A percentile compares a stretch with the other conserved stretches of the same genome.
These are phyloP conservation scores for Cherax destructor DNA, from an alignment of 1,140 invertebrate species.

Conservation along the genomic window DNA sequence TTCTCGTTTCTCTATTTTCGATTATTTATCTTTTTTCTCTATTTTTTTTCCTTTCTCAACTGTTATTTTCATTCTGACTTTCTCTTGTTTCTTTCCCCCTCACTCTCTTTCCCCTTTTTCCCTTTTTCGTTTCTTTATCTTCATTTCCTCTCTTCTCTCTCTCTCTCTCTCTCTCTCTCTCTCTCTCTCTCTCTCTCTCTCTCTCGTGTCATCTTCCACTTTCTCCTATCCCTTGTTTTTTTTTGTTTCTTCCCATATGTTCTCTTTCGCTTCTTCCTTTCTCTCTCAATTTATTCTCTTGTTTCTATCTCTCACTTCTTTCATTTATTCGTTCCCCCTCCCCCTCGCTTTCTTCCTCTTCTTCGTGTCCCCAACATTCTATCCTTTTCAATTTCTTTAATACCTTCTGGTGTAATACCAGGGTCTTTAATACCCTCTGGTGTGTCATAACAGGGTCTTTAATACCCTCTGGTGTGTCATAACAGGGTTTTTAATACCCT, in stretches of 20 bases:
- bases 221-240: neutral
- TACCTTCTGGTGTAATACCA: too few species aligned
- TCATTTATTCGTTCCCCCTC: too few species aligned
- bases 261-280: too few species aligned
- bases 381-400: too few species aligned
- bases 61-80: neutral
- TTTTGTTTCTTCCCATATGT: neutral
- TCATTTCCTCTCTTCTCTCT: neutral
- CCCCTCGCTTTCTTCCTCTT: too few species aligned
- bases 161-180: constrained; percentile 2
- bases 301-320: neutral
- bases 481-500: too few species aligned
- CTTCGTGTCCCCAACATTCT: too few species aligned
- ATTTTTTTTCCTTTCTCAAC: neutral
- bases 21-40: neutral
- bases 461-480: too few species aligned
- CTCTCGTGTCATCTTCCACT: neutral
- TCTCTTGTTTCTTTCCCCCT: neutral
- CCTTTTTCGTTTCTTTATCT: neutral
- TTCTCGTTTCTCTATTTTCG: neutral
- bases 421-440: too few species aligned
- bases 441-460: too few species aligned
- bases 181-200: constrained; percentile 2
- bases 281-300: too few species aligned
- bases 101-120: neutral